These are phyloP conservation scores for Eriosoma lanigerum DNA, from an alignment of 1,140 invertebrate genomes.

Conservation along the genomic window DNA sequence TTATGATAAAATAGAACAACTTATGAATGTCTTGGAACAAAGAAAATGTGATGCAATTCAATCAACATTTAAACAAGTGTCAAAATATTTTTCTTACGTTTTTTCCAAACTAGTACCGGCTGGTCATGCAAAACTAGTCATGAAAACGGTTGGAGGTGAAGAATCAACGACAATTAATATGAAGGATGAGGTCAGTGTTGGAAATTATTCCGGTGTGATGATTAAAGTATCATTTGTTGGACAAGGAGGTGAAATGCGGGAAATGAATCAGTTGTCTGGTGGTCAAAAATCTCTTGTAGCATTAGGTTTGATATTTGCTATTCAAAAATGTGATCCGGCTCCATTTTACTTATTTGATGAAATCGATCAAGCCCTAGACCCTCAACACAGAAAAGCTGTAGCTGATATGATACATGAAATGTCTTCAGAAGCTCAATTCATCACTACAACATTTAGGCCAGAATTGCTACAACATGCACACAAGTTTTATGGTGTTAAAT, in stretches of 20 bases:
- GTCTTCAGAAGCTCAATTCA: constrained; percentile 94
- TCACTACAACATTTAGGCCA: constrained; percentile 98
- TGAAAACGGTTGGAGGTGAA: constrained; percentile 74
- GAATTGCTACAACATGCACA: constrained; percentile 96
- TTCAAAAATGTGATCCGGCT: constrained; percentile 99
- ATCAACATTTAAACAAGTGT: constrained; percentile 98
- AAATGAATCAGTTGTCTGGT: constrained; percentile 98
- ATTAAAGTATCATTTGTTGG: constrained; percentile 72
- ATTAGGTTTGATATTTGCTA: constrained; percentile 97
- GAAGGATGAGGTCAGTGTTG: constrained; percentile 66
- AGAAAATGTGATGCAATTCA: constrained; percentile 97
- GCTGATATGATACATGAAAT: constrained; percentile 99
- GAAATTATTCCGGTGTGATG: constrained; percentile 79
- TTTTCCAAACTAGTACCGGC: constrained; percentile 96
- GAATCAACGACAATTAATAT: constrained; percentile 58
- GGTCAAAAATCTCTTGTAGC: constrained; percentile 99
- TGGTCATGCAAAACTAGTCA: constrained; percentile 89
- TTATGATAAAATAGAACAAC: constrained; percentile 88
- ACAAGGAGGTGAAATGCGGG: constrained; percentile 80
- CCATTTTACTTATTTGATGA: constrained; percentile 99
- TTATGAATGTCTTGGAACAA: constrained; percentile 93
- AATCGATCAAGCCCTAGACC: constrained; percentile 96
- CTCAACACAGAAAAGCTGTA: constrained; percentile 94
- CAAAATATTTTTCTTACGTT: constrained; percentile 97
- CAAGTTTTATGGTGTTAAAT: constrained; percentile 99